These are phyloP conservation scores for Papilio machaon DNA, from an alignment of 1,140 invertebrate genomes.

Conservation along the genomic window DNA sequence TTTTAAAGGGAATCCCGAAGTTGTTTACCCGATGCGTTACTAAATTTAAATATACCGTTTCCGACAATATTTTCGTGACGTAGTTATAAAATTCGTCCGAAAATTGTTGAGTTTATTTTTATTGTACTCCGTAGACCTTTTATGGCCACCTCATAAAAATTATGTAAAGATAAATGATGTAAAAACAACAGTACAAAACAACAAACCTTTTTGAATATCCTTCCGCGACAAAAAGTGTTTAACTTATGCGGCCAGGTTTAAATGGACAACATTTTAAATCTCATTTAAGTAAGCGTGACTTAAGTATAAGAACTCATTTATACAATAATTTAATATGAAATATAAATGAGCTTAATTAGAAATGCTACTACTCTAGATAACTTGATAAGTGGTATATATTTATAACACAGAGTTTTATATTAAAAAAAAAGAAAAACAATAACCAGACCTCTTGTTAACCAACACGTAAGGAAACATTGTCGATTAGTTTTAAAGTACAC, in stretches of 20 bases:
- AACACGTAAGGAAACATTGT: not conserved
- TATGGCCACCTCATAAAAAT: slow-evolving; percentile 12
- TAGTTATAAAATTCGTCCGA: slow-evolving; percentile 1
- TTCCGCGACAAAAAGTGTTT: not conserved
- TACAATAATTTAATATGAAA: not conserved
- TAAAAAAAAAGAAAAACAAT: not conserved
- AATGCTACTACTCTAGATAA: not conserved
- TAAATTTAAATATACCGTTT: slow-evolving; percentile 25
- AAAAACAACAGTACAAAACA: not conserved
- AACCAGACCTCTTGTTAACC: too few relatives aligned
- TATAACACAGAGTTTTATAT: not conserved
- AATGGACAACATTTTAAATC: not conserved
- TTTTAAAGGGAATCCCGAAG: slow-evolving; percentile 27
- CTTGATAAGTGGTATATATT: too few relatives aligned
- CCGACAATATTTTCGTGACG: slow-evolving; percentile 13
- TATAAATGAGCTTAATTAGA: not conserved
- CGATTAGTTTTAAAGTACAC: not conserved
- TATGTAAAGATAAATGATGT: slow-evolving; percentile 5
- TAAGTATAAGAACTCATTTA: not conserved
- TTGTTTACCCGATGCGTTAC: slow-evolving; percentile 25
- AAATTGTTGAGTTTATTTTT: slow-evolving; percentile 20
- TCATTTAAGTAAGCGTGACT: not conserved
- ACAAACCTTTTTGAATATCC: slow-evolving; percentile 1
- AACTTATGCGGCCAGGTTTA: not conserved
- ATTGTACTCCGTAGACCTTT: slow-evolving; percentile 17